A percentile compares a stretch with the other conserved stretches of the same genome.
phyloP scores from a whole-genome alignment of 2,113 vertebrate species.

The Prietella phreatophila region DNA sequence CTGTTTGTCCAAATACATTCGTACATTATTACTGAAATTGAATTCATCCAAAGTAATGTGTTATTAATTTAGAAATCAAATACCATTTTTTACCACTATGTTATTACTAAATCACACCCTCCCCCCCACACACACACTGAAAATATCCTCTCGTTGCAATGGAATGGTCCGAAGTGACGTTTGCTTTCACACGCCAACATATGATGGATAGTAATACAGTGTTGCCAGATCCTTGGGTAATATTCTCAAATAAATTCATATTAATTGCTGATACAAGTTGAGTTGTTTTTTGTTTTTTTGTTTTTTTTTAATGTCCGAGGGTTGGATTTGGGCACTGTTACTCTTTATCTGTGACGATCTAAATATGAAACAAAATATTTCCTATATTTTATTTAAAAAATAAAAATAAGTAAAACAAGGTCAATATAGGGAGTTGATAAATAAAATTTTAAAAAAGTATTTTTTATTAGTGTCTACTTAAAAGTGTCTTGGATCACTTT shows the following conservation, averaged over 20 bases:
- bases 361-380: background rate
- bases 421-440: too few relatives aligned
- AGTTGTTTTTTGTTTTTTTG: too few relatives aligned
- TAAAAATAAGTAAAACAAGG: too few relatives aligned
- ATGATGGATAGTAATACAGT: background rate
- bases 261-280: background rate
- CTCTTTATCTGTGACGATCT: background rate
- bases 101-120: background rate
- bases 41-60: background rate
- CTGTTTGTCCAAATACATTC: background rate
- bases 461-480: background rate
- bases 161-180: conserved; percentile 2
- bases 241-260: background rate
- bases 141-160: background rate
- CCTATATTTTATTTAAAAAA: too few relatives aligned
- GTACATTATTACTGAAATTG: background rate
- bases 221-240: background rate
- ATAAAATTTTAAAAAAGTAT: too few relatives aligned
- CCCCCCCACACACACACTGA: background rate
- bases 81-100: background rate
- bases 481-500: background rate
- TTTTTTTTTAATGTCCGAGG: background rate
- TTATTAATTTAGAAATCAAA: background rate
- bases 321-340: background rate
- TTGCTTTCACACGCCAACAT: background rate